A percentile compares a stretch with the other conserved stretches of the same genome.
Conservation (phyloP, 2,113 vertebrate species). For the Aramus guarauna region DNA sequence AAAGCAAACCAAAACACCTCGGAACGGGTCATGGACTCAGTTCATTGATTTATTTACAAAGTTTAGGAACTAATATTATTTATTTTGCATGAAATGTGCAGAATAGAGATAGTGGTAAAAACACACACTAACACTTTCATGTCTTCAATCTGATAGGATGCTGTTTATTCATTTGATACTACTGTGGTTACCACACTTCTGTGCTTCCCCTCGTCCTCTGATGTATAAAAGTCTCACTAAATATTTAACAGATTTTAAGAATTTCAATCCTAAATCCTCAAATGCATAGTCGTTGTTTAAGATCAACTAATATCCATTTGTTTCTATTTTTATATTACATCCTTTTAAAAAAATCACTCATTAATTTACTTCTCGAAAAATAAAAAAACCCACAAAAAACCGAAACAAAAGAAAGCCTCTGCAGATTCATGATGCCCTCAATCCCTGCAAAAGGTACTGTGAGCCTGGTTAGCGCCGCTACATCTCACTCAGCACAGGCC, state of each 20-base stretch:
- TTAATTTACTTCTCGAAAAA: not conserved
- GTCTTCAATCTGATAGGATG: not conserved
- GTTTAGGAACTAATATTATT: not conserved
- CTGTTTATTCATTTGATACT: not conserved
- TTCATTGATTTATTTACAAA: not conserved
- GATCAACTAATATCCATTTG: not conserved
- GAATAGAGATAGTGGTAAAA: not conserved
- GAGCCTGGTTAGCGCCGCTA: not conserved
- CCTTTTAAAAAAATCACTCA: not conserved
- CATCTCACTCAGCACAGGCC: not conserved
- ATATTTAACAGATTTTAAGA: not conserved
- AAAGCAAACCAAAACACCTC: not conserved
- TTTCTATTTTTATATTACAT: not conserved
- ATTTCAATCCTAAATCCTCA: not conserved
- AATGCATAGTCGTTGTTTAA: not conserved
- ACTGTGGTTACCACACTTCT: not conserved
- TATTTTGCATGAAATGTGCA: not conserved
- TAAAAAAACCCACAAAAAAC: no score
- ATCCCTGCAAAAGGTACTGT: not conserved
- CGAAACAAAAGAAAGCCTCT: not conserved
- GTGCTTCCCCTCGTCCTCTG: not conserved
- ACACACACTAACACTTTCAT: not conserved
- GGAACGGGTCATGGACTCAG: not conserved
- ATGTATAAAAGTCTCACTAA: not conserved
- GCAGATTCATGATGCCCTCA: not conserved